Evolutionary conservation across 2,113 vertebrate species (phyloP), one percentile per base, ranked within the genome.

Genomic region (Daboia siamensis): DNA sequence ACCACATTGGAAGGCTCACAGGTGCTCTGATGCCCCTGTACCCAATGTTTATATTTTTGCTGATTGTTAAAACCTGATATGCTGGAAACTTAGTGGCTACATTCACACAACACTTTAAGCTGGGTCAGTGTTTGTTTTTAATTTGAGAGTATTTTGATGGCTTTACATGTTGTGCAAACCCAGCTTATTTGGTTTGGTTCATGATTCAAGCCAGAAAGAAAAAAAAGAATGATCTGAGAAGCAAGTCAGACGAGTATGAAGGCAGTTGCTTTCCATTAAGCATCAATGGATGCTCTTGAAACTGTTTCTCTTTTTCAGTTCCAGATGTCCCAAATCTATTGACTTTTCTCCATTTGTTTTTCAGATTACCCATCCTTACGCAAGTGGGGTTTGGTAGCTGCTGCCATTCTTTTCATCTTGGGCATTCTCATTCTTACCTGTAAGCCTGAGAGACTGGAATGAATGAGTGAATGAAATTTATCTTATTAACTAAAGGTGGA

Each of bases 401-500:
- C 97, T 0, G 97, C 97, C 0, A 91, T 97, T 48, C 93, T 97
- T 6, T 97, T 97, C 91, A 95, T 97, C 87, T 95, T 93, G 0
- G 97, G 97, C 91, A 97, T 97, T 2, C 10, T 96, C 91, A 96
- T 97, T 90, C 96, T 97, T 64, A 96, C 96, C 33, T 96, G 97
- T 97, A 91, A 96, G 97, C n/a, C 33, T 0, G 48, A 87, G 92
- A 0, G 0, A 1, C 21, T 0, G 3, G 93, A 54, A 29, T 12
- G 84, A 91, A 26, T 4, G 0, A 24, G 24, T 24, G 57, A 59
- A 59, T 29, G 46, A 26, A 39, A 2, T 1, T 13, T 87, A 20
- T 64, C n/a, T 24, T 61, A 3, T 26, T 15, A 23, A 44, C 3
- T 9, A 5, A 15, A 33, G 24, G 17, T 52, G 51, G 46, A 17